These are phyloP conservation scores for Apocrypta bakeri DNA, from an alignment of 1,140 invertebrate species.

Conservation along the genomic window DNA sequence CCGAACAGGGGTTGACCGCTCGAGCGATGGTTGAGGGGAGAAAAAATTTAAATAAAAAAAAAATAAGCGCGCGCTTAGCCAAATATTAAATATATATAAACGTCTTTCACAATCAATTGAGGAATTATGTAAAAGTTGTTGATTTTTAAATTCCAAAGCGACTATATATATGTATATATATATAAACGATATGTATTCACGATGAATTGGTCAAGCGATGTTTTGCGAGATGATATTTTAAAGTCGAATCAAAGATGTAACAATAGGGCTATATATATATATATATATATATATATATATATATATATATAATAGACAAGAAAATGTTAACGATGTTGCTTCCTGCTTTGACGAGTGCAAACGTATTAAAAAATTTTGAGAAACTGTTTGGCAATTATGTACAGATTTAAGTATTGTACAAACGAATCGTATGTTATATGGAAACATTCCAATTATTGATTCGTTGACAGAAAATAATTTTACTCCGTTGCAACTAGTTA, in stretches of 20 bases:
- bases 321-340: conserved; percentile 29
- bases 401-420: neutral
- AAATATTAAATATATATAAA: conserved; percentile 33
- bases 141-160: conserved; percentile 28
- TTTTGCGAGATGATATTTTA: conserved; percentile 2
- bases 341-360: conserved; percentile 18
- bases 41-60: too few relatives aligned
- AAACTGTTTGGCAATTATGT: neutral
- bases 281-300: conserved; percentile 11
- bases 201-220: neutral
- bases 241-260: neutral
- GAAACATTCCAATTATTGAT: neutral
- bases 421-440: neutral
- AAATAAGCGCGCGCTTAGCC: neutral
- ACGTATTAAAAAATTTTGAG: neutral
- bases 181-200: neutral
- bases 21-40: neutral
- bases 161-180: too few relatives aligned
- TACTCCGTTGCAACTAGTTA: neutral
- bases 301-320: conserved; percentile 4
- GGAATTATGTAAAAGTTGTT: conserved; percentile 28
- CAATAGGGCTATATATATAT: neutral
- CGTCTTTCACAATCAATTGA: conserved; percentile 32
- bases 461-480: neutral
- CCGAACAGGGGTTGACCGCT: neutral